Percentiles rank a stretch among this genome's conserved stretches.
phyloP scores from a whole-genome alignment of 2,113 vertebrate species.

The Malurus elegans region DNA sequence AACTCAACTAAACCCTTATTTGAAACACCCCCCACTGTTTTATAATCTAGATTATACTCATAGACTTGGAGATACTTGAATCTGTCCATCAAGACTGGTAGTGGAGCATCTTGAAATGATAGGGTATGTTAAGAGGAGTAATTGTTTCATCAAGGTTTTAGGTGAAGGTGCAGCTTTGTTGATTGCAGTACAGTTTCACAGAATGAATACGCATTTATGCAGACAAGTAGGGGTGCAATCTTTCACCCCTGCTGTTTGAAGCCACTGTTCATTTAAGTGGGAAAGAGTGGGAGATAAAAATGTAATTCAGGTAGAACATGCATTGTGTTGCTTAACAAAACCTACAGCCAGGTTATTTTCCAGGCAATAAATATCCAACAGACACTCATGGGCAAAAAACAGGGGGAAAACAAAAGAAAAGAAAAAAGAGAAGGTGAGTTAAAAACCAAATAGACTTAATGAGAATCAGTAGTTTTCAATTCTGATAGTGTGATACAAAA shows the following conservation, averaged over 20 bases:
- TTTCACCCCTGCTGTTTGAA: not conserved
- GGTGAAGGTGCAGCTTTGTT: not conserved
- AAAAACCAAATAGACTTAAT: not conserved
- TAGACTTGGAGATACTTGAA: not conserved
- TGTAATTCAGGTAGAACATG: not conserved
- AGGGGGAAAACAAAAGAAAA: not conserved
- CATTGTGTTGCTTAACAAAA: not conserved
- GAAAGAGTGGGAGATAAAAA: not conserved
- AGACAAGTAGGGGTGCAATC: not conserved
- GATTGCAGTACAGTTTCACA: not conserved
- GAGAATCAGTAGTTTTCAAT: not conserved
- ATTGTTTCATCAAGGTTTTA: not conserved
- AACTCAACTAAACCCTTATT: not conserved
- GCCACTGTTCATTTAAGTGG: not conserved
- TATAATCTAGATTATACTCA: not conserved
- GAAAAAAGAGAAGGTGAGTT: not conserved
- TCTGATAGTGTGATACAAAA: not conserved
- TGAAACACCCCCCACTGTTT: not conserved
- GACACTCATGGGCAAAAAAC: not conserved
- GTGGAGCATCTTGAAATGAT: not conserved
- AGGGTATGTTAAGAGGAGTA: not conserved
- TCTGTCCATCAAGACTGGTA: not conserved
- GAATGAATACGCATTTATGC: not conserved
- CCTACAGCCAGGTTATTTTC: not conserved
- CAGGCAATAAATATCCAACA: not conserved